Percentiles rank a stretch among this genome's conserved stretches.
These are phyloP conservation scores for Andrena trimmerana DNA, from an alignment of 2,888 invertebrate genomes.

Conservation along the genomic window DNA sequence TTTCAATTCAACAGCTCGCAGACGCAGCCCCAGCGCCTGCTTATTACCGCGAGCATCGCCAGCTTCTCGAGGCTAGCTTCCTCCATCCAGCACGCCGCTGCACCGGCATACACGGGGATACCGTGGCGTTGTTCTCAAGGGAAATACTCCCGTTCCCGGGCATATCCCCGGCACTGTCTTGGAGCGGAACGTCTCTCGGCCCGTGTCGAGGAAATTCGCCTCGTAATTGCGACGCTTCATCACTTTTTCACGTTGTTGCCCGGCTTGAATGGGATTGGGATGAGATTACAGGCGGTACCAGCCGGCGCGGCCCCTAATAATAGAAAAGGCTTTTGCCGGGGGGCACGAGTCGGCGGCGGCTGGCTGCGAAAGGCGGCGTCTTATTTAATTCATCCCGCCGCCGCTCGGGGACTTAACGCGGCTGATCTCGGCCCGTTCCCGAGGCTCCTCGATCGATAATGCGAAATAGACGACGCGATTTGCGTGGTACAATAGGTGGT, in stretches of 20 bases:
- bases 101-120: conserved; percentile 2
- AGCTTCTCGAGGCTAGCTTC: conserved; percentile 3
- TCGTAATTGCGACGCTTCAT: conserved; percentile 69
- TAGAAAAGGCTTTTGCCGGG: conserved; percentile 34
- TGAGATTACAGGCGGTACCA: conserved; percentile 44
- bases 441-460: conserved; percentile 21
- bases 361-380: conserved; percentile 21
- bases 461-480: not conserved
- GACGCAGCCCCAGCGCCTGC: not conserved
- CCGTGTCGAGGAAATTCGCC: conserved; percentile 57
- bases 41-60: conserved; percentile 26
- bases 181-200: conserved; percentile 25
- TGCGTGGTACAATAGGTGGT: not conserved
- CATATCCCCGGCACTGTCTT: conserved; percentile 46
- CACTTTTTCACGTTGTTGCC: conserved; percentile 64
- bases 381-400: conserved; percentile 60
- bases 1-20: conserved; percentile 31
- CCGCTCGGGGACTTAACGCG: conserved; percentile 38
- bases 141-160: conserved; percentile 70
- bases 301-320: conserved; percentile 43
- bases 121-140: conserved; percentile 69
- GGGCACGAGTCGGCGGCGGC: conserved; percentile 28
- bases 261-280: conserved; percentile 47
- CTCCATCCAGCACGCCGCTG: conserved; percentile 3
- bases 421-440: conserved; percentile 54